Conservation (phyloP, 2,797 vertebrate genomes). For the Sardinella longiceps region DNA sequence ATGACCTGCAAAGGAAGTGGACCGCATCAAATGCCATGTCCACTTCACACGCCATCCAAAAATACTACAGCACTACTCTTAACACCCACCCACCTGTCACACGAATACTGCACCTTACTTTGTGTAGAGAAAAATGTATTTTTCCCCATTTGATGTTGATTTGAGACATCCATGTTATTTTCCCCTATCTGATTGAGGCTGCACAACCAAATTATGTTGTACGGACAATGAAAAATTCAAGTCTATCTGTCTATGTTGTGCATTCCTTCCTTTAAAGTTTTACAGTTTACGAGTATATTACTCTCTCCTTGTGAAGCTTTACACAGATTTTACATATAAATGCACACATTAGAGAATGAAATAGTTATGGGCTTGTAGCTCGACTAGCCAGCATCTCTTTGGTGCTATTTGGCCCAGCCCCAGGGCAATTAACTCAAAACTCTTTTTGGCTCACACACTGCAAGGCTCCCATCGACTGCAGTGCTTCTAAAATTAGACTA, state of each 20-base stretch:
- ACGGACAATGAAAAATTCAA: too few species aligned
- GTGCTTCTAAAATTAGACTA: conserved; percentile 27
- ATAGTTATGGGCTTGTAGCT: background rate
- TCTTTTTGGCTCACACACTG: conserved; percentile 35
- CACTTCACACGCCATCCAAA: background rate
- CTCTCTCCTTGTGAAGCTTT: background rate
- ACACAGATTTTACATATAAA: conserved; percentile 28
- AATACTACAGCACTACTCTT: background rate
- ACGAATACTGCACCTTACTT: background rate
- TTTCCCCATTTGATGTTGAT: background rate
- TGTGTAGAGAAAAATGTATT: background rate
- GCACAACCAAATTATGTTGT: too few species aligned
- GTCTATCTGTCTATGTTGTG: too few species aligned
- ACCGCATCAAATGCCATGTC: background rate
- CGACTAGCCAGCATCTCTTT: background rate
- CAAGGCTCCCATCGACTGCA: conserved; percentile 23
- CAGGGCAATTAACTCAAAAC: conserved; percentile 41
- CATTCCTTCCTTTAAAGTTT: background rate
- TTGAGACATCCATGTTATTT: too few species aligned
- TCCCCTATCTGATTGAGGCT: too few species aligned
- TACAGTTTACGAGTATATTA: background rate
- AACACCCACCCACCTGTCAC: background rate
- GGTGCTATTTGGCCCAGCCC: conserved; percentile 11
- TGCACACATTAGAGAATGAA: conserved; percentile 28
- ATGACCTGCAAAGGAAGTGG: background rate